phyloP scores from a whole-genome alignment of 2,797 vertebrate species.

The Paguma larvata region DNA sequence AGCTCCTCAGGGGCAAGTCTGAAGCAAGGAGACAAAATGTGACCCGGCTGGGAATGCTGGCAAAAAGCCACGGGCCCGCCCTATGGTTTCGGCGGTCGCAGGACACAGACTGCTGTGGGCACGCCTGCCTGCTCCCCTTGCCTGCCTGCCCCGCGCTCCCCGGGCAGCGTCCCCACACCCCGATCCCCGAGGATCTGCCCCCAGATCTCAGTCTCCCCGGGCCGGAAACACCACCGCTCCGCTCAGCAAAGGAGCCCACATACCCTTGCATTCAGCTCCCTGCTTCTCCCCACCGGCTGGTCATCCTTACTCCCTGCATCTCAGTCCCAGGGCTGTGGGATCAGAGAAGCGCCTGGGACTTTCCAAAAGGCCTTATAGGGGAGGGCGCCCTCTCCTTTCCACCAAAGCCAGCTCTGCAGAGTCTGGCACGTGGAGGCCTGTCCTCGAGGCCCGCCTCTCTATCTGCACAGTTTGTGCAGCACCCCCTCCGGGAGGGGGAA shows the following conservation, averaged over 20 bases:
- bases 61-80: not conserved
- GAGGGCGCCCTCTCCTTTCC: not conserved
- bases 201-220: not conserved
- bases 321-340: not conserved
- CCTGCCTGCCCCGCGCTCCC: rapidly evolving
- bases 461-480: not conserved
- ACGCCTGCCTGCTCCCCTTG: no score
- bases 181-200: not conserved
- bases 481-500: not conserved
- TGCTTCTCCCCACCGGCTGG: rapidly evolving
- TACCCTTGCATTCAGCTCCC: not conserved
- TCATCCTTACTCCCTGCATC: no score
- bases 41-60: not conserved
- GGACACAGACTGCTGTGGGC: not conserved
- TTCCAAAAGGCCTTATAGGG: not conserved
- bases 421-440: not conserved
- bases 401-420: not conserved
- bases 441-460: not conserved
- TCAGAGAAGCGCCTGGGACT: not conserved
- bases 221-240: not conserved
- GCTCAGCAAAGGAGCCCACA: not conserved
- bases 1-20: not conserved
- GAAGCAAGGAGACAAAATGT: not conserved
- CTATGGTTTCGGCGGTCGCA: not conserved
- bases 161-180: not conserved